phyloP scores from a whole-genome alignment of 2,797 vertebrate genomes.

The Hypotaenidia okinawae region DNA sequence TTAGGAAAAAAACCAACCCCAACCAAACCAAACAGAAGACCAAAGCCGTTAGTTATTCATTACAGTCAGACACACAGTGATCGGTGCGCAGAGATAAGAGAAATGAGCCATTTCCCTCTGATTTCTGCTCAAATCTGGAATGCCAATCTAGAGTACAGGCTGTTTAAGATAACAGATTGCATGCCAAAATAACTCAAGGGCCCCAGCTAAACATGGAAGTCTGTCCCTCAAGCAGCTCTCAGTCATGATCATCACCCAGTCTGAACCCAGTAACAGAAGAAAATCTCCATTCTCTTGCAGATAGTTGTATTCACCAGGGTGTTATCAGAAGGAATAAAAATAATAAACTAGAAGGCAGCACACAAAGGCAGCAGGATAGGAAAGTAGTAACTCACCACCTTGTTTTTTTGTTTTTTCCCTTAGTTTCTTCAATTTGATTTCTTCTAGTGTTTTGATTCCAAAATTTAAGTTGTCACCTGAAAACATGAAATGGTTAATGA shows the following conservation, averaged over 20 bases:
- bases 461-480: constrained; percentile 88
- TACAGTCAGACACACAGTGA: not conserved
- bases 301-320: not conserved
- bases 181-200: not conserved
- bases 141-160: not conserved
- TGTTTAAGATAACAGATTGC: not conserved
- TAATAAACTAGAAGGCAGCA: not conserved
- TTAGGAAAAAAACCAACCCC: not conserved
- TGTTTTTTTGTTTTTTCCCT: constrained; percentile 87
- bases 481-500: not conserved
- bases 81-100: not conserved
- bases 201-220: not conserved
- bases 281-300: not conserved
- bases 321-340: not conserved
- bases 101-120: not conserved
- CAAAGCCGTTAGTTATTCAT: not conserved
- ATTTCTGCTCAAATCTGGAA: not conserved
- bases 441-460: constrained; percentile 93
- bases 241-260: not conserved
- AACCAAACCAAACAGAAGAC: not conserved
- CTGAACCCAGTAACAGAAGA: not conserved
- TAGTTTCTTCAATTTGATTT: constrained; percentile 90
- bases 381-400: constrained; percentile 73
- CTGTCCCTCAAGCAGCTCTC: not conserved
- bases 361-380: not conserved